Evolutionary conservation across 2,888 invertebrate species (phyloP).

Genomic region (Tanytarsus gracilentus): DNA sequence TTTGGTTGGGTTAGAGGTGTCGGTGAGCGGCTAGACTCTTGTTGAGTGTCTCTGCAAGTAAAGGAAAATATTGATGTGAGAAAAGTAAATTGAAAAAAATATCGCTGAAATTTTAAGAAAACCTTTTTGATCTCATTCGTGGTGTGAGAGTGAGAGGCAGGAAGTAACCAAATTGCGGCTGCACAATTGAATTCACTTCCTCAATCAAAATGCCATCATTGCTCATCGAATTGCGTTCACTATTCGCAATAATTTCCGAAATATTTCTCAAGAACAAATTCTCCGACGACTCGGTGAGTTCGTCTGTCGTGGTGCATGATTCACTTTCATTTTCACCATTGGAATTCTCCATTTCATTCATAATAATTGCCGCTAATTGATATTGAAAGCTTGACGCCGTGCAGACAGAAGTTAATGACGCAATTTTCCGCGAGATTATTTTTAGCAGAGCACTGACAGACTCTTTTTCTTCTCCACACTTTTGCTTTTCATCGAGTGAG

Average conservation of each 20-base stretch:
- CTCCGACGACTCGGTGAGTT: slow-evolving; percentile 19
- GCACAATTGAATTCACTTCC: slow-evolving; percentile 1
- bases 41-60: slow-evolving; percentile 14
- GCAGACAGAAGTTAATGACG: slow-evolving; percentile 18
- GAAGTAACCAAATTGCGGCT: slow-evolving; percentile 20
- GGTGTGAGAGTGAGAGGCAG: slow-evolving; percentile 5
- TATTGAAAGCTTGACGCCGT: background rate
- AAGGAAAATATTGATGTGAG: too few relatives aligned
- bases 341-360: background rate
- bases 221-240: background rate
- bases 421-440: slow-evolving; percentile 3
- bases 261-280: slow-evolving; percentile 15
- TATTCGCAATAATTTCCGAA: slow-evolving; percentile 14
- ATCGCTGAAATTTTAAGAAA: background rate
- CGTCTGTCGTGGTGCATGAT: background rate
- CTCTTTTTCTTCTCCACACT: background rate
- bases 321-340: slow-evolving; percentile 23
- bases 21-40: slow-evolving; percentile 20
- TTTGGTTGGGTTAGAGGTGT: slow-evolving; percentile 22
- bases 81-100: background rate
- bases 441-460: background rate
- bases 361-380: slow-evolving; percentile 18
- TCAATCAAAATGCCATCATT: background rate
- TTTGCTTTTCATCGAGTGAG: background rate
- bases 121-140: slow-evolving; percentile 11